phyloP scores from a whole-genome alignment of 2,888 invertebrate genomes.

The Mycogona germanica region DNA sequence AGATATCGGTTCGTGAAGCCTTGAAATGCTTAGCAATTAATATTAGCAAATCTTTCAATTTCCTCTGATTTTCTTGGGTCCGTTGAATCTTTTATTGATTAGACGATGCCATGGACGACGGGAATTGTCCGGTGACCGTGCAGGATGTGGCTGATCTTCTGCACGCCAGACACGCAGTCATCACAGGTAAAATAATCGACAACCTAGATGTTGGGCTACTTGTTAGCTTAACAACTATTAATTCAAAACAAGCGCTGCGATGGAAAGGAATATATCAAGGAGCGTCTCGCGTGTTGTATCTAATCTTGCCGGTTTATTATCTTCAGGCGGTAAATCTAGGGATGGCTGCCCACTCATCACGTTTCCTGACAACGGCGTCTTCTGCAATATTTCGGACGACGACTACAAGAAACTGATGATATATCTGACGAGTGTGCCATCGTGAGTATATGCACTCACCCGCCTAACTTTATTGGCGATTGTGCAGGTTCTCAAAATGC shows the following conservation, averaged over 20 bases:
- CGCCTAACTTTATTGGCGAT: too few relatives aligned
- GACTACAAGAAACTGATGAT: slow-evolving; percentile 85
- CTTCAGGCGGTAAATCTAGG: slow-evolving; percentile 69
- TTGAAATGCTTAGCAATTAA: too few relatives aligned
- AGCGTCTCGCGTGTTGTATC: not conserved
- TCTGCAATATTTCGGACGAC: slow-evolving; percentile 64
- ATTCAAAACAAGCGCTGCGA: too few relatives aligned
- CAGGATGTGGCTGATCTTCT: slow-evolving; percentile 74
- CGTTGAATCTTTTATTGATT: slow-evolving; percentile 24
- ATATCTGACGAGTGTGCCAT: slow-evolving; percentile 90
- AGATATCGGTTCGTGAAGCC: too few relatives aligned
- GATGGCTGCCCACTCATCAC: slow-evolving; percentile 89
- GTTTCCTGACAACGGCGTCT: slow-evolving; percentile 80
- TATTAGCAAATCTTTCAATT: too few relatives aligned
- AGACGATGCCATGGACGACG: slow-evolving; percentile 39
- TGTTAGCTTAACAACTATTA: not conserved
- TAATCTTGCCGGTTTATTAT: not conserved
- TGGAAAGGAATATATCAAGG: too few relatives aligned
- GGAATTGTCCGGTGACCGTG: slow-evolving; percentile 45
- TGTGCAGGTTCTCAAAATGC: too few relatives aligned
- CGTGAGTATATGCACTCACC: slow-evolving; percentile 71
- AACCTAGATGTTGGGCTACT: not conserved
- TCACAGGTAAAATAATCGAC: slow-evolving; percentile 49
- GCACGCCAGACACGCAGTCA: slow-evolving; percentile 76
- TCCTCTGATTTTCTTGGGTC: too few relatives aligned